A percentile compares a stretch with the other conserved stretches of the same genome.
phyloP scores from a whole-genome alignment of 2,888 invertebrate genomes.

The Trileptium ribeirensis region DNA sequence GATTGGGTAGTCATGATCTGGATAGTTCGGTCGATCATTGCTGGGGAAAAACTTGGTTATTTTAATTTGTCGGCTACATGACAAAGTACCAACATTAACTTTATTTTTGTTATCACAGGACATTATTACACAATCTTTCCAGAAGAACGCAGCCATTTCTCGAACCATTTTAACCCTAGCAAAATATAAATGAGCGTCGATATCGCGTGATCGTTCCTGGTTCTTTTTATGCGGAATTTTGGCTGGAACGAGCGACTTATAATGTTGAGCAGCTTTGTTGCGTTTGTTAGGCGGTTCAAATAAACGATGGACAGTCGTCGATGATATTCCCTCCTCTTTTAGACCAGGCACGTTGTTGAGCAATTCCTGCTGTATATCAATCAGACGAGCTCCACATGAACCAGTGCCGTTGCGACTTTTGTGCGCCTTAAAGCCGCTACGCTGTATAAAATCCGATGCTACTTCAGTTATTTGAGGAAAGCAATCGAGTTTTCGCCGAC shows the following conservation, averaged over 20 bases:
- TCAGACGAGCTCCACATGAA: not conserved
- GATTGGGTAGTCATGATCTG: slow-evolving; percentile 15
- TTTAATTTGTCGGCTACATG: slow-evolving; percentile 2
- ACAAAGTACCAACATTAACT: not conserved
- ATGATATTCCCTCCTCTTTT: not conserved
- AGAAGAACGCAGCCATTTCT: not conserved
- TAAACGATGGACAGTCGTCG: not conserved
- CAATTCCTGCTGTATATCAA: not conserved
- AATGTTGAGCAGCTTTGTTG: not conserved
- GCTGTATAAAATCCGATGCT: too few relatives aligned
- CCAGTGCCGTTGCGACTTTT: too few relatives aligned
- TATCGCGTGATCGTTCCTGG: not conserved
- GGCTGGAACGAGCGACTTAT: not conserved
- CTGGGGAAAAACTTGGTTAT: not conserved
- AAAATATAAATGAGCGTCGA: not conserved
- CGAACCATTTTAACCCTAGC: not conserved
- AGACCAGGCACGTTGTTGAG: not conserved
- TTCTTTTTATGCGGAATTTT: not conserved
- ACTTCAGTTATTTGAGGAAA: too few relatives aligned
- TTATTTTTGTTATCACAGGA: slow-evolving; percentile 16
- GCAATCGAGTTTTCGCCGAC: too few relatives aligned
- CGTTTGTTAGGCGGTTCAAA: not conserved
- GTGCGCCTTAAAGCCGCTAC: too few relatives aligned
- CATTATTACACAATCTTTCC: not conserved
- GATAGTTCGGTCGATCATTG: slow-evolving; percentile 6